phyloP scores from a whole-genome alignment of 2,888 invertebrate species.

The Patella pellucida region DNA sequence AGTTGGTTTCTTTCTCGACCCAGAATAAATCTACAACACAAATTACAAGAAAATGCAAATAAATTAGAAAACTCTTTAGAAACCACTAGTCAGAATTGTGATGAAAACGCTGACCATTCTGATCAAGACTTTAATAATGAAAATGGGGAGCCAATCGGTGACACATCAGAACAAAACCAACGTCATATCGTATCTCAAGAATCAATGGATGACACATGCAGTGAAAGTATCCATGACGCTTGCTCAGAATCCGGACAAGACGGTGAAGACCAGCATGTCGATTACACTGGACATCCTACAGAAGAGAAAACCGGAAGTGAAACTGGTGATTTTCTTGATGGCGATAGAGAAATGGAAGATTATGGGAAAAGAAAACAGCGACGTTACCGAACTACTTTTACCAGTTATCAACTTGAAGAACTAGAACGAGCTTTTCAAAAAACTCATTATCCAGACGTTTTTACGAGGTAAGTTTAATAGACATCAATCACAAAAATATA shows the following conservation, averaged over 20 bases:
- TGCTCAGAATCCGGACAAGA: conserved; percentile 14
- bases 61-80: background rate
- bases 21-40: background rate
- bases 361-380: conserved; percentile 66
- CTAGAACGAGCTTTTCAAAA: conserved; percentile 69
- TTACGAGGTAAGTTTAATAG: conserved; percentile 60
- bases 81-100: background rate
- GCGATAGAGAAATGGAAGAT: conserved; percentile 48
- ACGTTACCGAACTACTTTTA: conserved; percentile 68
- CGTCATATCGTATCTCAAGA: background rate
- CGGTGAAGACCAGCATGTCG: conserved; percentile 18
- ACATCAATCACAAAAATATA: too few species aligned
- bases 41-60: background rate
- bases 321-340: conserved; percentile 16
- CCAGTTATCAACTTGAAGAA: conserved; percentile 67
- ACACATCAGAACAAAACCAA: background rate
- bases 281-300: conserved; percentile 9
- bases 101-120: background rate
- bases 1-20: conserved; percentile 3
- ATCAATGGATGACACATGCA: background rate
- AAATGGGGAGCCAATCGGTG: background rate
- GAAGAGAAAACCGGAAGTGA: conserved; percentile 21
- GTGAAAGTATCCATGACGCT: background rate
- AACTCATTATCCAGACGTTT: conserved; percentile 71
- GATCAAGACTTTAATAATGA: background rate